Base-by-base conservation (phyloP, 92 coral and sea anemone genomes). In the Nematostella vectensis region DNA sequence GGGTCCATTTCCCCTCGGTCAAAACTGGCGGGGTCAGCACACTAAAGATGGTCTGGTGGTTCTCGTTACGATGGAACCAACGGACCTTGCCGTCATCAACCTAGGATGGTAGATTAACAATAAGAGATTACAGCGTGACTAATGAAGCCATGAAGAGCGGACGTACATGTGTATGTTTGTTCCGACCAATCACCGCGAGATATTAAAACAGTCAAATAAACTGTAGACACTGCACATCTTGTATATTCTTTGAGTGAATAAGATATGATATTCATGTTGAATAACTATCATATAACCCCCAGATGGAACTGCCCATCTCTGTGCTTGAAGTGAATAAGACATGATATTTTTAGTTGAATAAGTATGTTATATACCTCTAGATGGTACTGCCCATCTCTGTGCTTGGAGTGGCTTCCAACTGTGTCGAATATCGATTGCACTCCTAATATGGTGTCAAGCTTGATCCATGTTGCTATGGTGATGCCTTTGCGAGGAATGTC, bases 371-470 rank as follows among this genome's bases (percentile, higher is more conserved):
- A 6, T 13, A 76, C 67, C 67, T 93, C 99, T 43, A 85, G 73
- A 55, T 93, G 99, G 49, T 93, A 93, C 66, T 86, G 99, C 0
- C 99, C 79, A 3, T 72, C 76, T 45, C 36, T 49, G 61, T 72
- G 70, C 2, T 44, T 28, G 0, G 86, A 79, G 27, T 62, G 83
- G 13, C 78, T 70, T 1, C 88, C 86, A 15, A 59, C 68, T 2
- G 95, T 82, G 47, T 71, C 99, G 56, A 93, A 93, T 54, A 93
- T 86, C 1, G 99, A 93, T 63, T 93, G 99, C 20, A 93, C 89
- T 22, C 99, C 99, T 9, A 72, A 72, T 27, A 68, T 79, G 31
- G 99, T 93, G 30, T 69, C 83, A 25, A 93, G 85, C 50, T 86
- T 93, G 8, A 93, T 51, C 99, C 99, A 93, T 2, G 77, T 82